Percentiles rank a stretch among this genome's conserved stretches.
Conservation (phyloP, 2,888 invertebrate species). For the Ephialtes manifestator region DNA sequence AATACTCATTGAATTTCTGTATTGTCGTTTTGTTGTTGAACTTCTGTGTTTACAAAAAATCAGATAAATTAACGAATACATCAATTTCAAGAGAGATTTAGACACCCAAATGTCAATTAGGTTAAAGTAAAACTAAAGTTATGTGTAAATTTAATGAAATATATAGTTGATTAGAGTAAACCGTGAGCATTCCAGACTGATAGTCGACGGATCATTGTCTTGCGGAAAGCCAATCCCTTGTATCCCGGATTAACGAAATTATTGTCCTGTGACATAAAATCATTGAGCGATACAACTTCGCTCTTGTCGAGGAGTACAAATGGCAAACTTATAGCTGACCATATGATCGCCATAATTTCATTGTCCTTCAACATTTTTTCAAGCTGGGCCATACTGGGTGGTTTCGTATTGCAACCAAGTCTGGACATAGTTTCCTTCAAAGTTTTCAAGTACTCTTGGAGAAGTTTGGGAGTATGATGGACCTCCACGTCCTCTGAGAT, state of each 20-base stretch:
- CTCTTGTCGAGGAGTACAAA: constrained; percentile 77
- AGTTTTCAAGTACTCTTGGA: constrained; percentile 76
- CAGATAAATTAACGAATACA: background rate
- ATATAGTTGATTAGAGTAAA: constrained; percentile 65
- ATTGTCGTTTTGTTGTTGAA: background rate
- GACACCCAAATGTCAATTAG: background rate
- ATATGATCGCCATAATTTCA: constrained; percentile 72
- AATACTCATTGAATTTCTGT: background rate
- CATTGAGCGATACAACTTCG: constrained; percentile 74
- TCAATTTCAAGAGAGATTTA: background rate
- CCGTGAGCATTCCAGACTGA: constrained; percentile 75
- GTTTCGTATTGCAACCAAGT: constrained; percentile 75
- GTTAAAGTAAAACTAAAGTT: background rate
- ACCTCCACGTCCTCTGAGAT: constrained; percentile 71
- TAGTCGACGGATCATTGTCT: constrained; percentile 75
- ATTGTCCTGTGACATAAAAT: constrained; percentile 71
- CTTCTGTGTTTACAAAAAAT: background rate
- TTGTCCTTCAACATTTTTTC: constrained; percentile 71
- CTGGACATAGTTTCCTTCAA: constrained; percentile 76
- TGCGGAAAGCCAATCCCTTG: constrained; percentile 67
- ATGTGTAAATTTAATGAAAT: constrained; percentile 68
- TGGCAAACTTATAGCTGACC: constrained; percentile 76
- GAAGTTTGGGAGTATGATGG: constrained; percentile 70
- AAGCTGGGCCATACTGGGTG: constrained; percentile 76
- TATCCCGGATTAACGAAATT: constrained; percentile 69